Evolutionary conservation across 2,113 vertebrate species (phyloP), one percentile per base, ranked within the genome.

Genomic region (Mesocricetus auratus): DNA sequence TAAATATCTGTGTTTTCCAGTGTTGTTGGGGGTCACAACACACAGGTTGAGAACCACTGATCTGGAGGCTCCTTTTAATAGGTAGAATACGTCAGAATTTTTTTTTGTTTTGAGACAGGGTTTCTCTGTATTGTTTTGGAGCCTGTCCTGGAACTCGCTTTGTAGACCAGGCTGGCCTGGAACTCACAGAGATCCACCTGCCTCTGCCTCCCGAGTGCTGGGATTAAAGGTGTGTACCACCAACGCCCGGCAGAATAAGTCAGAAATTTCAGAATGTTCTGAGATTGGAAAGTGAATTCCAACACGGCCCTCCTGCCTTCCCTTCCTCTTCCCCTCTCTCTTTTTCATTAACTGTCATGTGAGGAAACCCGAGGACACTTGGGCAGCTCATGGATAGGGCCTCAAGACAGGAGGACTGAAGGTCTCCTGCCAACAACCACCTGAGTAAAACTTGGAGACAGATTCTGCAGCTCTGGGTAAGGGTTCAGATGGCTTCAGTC

Each of bases 41-140:
- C 24, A 13, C 73, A 45, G 73, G 24, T 45, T 75, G 73, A 75
- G 73, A 75, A 75, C 24, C 10, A 42, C 24, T 29, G 73, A 69
- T 31, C 86, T 75, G 60, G 64, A 82, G 60, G 77, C 24, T 56
- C 62, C 86, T 86, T 88, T 88, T 90, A 73, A 62, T 50, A 94
- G 92, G 78, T 17, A 83, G 64, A 92, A 78, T 36, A 88, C 53
- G 42, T n/a, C n/a, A n/a, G n/a, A n/a, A n/a, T n/a, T n/a, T n/a
- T n/a, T n/a, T n/a, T n/a, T n/a, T n/a, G n/a, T n/a, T n/a, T n/a
- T n/a, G n/a, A n/a, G n/a, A n/a, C n/a, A n/a, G n/a, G n/a, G n/a
- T n/a, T n/a, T n/a, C n/a, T n/a, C n/a, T n/a, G n/a, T n/a, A n/a
- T n/a, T n/a, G n/a, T n/a, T n/a, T n/a, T n/a, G n/a, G n/a, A n/a